Percentiles rank a stretch among this genome's conserved stretches.
phyloP scores from a whole-genome alignment of 2,113 vertebrate genomes.

The Tiliqua scincoides region DNA sequence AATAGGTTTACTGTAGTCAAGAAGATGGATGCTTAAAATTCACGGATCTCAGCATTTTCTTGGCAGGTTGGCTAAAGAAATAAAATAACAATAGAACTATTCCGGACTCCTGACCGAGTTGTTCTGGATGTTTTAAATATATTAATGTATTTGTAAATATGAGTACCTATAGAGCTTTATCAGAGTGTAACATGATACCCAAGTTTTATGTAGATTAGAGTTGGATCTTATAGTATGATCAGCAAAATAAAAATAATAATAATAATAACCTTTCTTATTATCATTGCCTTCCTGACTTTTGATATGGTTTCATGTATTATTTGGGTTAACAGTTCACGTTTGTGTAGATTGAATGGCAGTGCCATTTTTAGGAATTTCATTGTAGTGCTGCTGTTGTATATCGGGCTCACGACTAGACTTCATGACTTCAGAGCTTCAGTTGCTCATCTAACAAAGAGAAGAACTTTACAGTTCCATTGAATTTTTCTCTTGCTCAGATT shows the following conservation, averaged over 20 bases:
- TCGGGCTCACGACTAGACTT: no score
- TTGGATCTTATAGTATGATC: background rate
- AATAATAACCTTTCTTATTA: background rate
- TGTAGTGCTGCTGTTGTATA: no score
- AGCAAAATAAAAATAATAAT: background rate
- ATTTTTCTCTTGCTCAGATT: no score
- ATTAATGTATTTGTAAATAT: background rate
- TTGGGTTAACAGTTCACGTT: background rate
- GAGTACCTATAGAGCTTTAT: background rate
- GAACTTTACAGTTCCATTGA: no score
- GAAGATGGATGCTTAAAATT: constrained; percentile 44
- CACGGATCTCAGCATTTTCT: constrained; percentile 27
- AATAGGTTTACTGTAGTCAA: constrained; percentile 46
- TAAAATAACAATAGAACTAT: background rate
- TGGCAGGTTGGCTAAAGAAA: constrained; percentile 29
- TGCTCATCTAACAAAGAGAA: no score
- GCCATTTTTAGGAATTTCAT: no score
- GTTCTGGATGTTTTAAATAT: constrained; percentile 23
- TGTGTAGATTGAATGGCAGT: background rate
- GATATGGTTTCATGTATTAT: background rate
- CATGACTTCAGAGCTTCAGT: no score
- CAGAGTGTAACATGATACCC: background rate
- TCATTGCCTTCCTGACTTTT: background rate
- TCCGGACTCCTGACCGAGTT: constrained; percentile 25
- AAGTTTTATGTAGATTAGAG: background rate